Percentiles rank a stretch among this genome's conserved stretches.
Evolutionary conservation across 2,113 vertebrate genomes (phyloP).

Genomic region (Syngnathus scovelli): DNA sequence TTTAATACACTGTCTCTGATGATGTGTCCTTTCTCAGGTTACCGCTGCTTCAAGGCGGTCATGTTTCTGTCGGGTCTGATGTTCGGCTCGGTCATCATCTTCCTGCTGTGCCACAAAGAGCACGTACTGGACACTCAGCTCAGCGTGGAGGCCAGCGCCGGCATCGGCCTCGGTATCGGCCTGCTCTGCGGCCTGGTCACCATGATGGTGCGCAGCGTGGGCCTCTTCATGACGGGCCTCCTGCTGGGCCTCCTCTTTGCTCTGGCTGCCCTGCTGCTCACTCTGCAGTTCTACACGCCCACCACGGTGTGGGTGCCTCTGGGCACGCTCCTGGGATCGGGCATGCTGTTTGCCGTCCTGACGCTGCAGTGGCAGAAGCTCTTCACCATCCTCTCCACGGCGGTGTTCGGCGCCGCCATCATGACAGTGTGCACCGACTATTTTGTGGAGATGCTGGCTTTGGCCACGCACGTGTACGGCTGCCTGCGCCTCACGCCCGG

Average conservation of each 20-base stretch:
- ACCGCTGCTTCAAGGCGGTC: conserved; percentile 86
- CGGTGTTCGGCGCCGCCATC: conserved; percentile 77
- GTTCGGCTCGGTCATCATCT: conserved; percentile 81
- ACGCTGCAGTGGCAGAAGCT: conserved; percentile 81
- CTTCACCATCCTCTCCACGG: conserved; percentile 79
- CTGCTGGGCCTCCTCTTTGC: conserved; percentile 81
- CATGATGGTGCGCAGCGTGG: conserved; percentile 83
- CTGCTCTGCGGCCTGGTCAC: conserved; percentile 85
- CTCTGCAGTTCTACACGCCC: conserved; percentile 76
- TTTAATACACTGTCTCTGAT: not conserved
- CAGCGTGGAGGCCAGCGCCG: conserved; percentile 81
- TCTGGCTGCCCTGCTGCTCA: conserved; percentile 69
- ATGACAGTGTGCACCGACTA: conserved; percentile 81
- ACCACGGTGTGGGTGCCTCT: conserved; percentile 81
- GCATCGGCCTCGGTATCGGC: conserved; percentile 83
- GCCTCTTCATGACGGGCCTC: conserved; percentile 85
- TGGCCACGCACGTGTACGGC: conserved; percentile 71
- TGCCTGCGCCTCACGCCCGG: conserved; percentile 71
- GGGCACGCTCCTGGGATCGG: conserved; percentile 74
- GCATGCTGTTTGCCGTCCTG: conserved; percentile 81
- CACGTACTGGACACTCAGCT: conserved; percentile 82
- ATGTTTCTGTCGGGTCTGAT: conserved; percentile 88
- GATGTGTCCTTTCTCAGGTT: conserved; percentile 61
- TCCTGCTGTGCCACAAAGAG: conserved; percentile 85
- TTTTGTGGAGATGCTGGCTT: conserved; percentile 76